Percentiles rank a stretch among this genome's conserved stretches.
These are phyloP conservation scores for Charina bottae DNA, from an alignment of 2,113 vertebrate species.

Conservation along the genomic window DNA sequence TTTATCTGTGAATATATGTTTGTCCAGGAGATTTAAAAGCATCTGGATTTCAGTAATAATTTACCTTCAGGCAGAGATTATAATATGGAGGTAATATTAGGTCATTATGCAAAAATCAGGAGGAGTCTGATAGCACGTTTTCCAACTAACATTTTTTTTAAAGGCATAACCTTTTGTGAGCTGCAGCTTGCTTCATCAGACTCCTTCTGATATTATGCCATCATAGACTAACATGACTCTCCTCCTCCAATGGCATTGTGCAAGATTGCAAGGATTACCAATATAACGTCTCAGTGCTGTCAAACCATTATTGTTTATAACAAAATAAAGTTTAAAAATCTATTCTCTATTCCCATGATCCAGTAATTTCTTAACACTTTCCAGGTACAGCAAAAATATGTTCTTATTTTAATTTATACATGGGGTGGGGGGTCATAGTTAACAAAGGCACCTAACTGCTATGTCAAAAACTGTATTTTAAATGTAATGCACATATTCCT, in stretches of 20 bases:
- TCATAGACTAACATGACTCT: background rate
- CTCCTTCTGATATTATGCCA: background rate
- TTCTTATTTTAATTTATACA: background rate
- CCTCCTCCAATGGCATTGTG: background rate
- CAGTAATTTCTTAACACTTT: background rate
- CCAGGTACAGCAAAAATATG: background rate
- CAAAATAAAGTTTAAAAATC: background rate
- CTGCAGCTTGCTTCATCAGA: background rate
- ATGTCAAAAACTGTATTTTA: conserved; percentile 56
- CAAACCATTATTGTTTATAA: background rate
- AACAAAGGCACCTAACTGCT: conserved; percentile 6
- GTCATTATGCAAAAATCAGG: background rate
- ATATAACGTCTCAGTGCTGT: background rate
- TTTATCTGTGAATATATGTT: background rate
- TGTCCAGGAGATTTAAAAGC: background rate
- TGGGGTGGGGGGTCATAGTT: background rate
- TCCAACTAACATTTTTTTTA: background rate
- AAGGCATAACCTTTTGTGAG: background rate
- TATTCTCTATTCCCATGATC: background rate
- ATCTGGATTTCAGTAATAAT: background rate
- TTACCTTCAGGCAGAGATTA: background rate
- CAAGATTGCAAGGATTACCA: background rate
- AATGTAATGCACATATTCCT: conserved; percentile 68
- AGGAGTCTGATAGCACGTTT: background rate
- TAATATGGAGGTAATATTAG: background rate